phyloP scores from a whole-genome alignment of 2,113 vertebrate genomes.

The Nansenia antarctica region DNA sequence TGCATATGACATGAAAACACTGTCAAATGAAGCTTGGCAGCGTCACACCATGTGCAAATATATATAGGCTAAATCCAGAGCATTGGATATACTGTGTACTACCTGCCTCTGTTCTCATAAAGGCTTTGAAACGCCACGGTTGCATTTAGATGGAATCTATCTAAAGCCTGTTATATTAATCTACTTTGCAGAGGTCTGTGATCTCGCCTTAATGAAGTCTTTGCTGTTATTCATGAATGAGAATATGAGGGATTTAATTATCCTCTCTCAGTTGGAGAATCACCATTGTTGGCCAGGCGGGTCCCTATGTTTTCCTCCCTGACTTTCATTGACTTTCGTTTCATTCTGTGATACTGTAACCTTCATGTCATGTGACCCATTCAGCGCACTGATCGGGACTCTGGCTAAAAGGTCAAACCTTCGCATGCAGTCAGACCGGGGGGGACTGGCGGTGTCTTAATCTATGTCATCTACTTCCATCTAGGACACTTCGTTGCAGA shows the following conservation, averaged over 20 bases:
- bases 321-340: too few relatives aligned
- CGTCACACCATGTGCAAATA: background rate
- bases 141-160: background rate
- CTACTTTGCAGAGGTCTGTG: slow-evolving; percentile 12
- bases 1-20: background rate
- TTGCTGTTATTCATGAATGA: slow-evolving; percentile 16
- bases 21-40: background rate
- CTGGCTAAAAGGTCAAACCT: too few relatives aligned
- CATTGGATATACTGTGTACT: background rate
- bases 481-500: too few relatives aligned
- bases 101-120: background rate
- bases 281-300: background rate
- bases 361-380: too few relatives aligned
- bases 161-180: slow-evolving; percentile 15
- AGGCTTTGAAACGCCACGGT: background rate
- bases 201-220: slow-evolving; percentile 3
- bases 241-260: slow-evolving; percentile 1
- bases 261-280: background rate
- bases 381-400: too few relatives aligned
- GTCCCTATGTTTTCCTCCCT: too few relatives aligned
- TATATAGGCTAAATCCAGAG: background rate
- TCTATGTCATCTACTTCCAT: too few relatives aligned
- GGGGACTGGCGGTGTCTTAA: too few relatives aligned
- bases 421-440: too few relatives aligned
- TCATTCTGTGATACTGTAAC: background rate